Conservation (phyloP, 2,113 vertebrate species). For the Festucalex cinctus region DNA sequence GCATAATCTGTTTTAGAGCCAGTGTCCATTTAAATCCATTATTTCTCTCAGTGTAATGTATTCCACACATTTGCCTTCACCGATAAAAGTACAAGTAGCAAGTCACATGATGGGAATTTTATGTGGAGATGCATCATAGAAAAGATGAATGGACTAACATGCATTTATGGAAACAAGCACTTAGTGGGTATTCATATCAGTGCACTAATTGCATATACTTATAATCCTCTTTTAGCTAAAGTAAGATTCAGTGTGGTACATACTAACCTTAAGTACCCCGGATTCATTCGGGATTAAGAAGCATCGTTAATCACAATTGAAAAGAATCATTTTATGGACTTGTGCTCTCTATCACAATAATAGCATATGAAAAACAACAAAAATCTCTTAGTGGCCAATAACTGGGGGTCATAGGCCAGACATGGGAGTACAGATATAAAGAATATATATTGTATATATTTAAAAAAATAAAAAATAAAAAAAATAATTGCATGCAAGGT, state of each 20-base stretch:
- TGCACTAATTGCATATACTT: constrained; percentile 39
- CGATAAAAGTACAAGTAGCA: constrained; percentile 37
- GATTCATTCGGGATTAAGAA: constrained; percentile 52
- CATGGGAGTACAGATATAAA: constrained; percentile 30
- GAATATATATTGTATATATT: constrained; percentile 15
- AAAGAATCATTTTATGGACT: constrained; percentile 45
- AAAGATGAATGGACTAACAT: constrained; percentile 60
- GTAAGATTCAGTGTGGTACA: constrained; percentile 58
- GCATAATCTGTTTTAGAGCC: constrained; percentile 35
- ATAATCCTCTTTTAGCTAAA: constrained; percentile 54
- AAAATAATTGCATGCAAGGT: constrained; percentile 31
- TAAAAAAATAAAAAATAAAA: constrained; percentile 27
- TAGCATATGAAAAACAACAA: constrained; percentile 35
- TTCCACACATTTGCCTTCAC: constrained; percentile 28
- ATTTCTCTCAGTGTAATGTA: constrained; percentile 32
- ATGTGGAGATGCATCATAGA: constrained; percentile 33
- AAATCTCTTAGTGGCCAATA: constrained; percentile 50
- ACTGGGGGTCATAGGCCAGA: constrained; percentile 47
- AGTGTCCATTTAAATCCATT: constrained; percentile 37
- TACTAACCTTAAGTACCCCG: constrained; percentile 51
- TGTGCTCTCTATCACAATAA: constrained; percentile 40
- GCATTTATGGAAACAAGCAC: constrained; percentile 68
- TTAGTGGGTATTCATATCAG: constrained; percentile 53
- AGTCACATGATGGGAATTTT: constrained; percentile 32
- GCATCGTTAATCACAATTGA: constrained; percentile 52